Base-by-base conservation (phyloP, 2,113 vertebrate genomes). In the Saccopteryx leptura region DNA sequence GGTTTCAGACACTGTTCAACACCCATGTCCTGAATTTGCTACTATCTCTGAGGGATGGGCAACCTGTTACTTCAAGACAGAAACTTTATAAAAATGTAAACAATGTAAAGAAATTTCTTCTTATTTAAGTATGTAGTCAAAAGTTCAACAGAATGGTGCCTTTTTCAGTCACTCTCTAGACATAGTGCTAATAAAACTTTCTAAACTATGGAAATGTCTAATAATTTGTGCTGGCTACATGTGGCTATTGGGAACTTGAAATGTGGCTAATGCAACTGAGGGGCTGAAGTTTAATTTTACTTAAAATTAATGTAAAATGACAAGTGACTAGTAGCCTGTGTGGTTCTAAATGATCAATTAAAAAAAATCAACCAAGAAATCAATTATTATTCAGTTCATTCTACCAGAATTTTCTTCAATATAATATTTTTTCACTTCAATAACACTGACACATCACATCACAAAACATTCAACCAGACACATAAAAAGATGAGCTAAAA, bases 41-140 rank as follows among this genome's bases (percentile, higher is more conserved):
- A 33, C 21, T 65, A 48, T 48, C 68, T 71, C 76, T 93, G 56
- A 65, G 23, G 66, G 50, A 88, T 48, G 11, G 48, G 48, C n/a
- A 19, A 31, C 33, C 48, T 66, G 50, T 82, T 50, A 48, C 63
- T 81, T 58, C 66, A 88, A 82, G 85, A 18, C 13, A 81, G 63
- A 93, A 87, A 54, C 9, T 48, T 85, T 48, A 48, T 11, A 82
- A 56, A 88, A 82, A 81, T 82, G 48, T 74, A 74, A 81, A 88
- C 58, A 65, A 75, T 82, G 69, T 75, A 33, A 82, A 89, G 63
- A 66, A 17, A 93, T 18, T 56, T 84, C 58, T 56, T 56, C 26
- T 28, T 46, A 39, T 28, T 89, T 94, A 90, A 75, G 24, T 58
- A 66, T 50, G 17, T 10, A 46, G 24, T 76, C 61, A 90, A 52